Evolutionary conservation across 1,140 invertebrate genomes (phyloP), one percentile per base, ranked within the genome.

Genomic region (Trichonephila clavipes): DNA sequence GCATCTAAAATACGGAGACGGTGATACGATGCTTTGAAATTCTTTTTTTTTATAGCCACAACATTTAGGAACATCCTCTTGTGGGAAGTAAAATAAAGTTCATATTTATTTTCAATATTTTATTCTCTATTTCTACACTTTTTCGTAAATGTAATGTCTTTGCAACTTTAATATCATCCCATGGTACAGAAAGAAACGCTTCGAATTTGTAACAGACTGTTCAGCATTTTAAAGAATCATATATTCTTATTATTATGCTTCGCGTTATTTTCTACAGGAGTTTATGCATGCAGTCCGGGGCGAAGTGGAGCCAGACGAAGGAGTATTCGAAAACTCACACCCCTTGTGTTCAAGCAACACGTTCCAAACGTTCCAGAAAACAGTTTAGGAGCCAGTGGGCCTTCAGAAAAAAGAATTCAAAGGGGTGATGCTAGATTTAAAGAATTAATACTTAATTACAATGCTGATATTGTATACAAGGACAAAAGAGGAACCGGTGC

Each of bases 401-500:
- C 97, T 6, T 96, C 97, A 94, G 98, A 99, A 96, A 98, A 98
- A 19, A 97, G 96, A 94, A 98, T 99, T 94, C 97, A 97, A 51
- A 97, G 98, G 94, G 96, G 97, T 95, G 97, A 98, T 95, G 96
- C 97, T n/a, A 97, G 97, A 95, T 99, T 99, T 96, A 97, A 97
- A 95, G 97, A 99, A 95, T 97, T 99, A 94, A 98, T 98, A 95
- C 97, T 97, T 87, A 99, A 99, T 96, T 98, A 99, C 96, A 99
- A 99, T 96, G 96, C 97, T 94, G 98, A 99, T 96, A 99, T 99
- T 95, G 97, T 98, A 93, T 99, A 99, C 96, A 98, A 98, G 96
- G 98, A 99, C 96, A 98, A 99, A 95, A 98, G 99, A 95, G 98
- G 98, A 82, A 99, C 98, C 18, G 98, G 98, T 8, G 98, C 98